Conservation (phyloP, 2,113 vertebrate genomes). For the Lagopus muta region DNA sequence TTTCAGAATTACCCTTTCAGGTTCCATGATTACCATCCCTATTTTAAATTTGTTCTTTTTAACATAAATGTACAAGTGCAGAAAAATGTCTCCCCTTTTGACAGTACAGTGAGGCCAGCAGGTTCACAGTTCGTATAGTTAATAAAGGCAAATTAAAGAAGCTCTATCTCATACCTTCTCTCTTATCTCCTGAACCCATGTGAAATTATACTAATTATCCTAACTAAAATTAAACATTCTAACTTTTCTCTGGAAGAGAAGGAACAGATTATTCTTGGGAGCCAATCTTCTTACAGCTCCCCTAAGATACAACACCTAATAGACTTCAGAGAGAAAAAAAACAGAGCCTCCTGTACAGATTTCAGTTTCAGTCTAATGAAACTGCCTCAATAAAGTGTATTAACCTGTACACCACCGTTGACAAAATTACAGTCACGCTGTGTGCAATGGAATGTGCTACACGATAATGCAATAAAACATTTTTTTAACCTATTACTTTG, state of each 20-base stretch:
- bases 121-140: background rate
- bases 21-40: background rate
- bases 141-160: constrained; percentile 48
- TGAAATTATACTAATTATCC: background rate
- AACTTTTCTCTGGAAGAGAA: constrained; percentile 9
- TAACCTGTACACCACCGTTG: background rate
- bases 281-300: background rate
- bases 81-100: background rate
- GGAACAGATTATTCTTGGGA: constrained; percentile 10
- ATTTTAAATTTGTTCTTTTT: constrained; percentile 26
- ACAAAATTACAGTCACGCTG: background rate
- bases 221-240: background rate
- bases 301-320: background rate
- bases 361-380: constrained; percentile 23
- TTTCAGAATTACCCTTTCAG: background rate
- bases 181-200: background rate
- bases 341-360: background rate
- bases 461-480: background rate
- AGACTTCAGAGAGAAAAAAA: background rate
- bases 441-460: background rate
- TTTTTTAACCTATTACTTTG: background rate
- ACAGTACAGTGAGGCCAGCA: background rate
- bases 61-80: background rate
- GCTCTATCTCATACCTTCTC: background rate
- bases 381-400: background rate